Evolutionary conservation across 1,140 invertebrate species (phyloP), one percentile per base, ranked within the genome.

Genomic region (Diploscapter pachys): DNA sequence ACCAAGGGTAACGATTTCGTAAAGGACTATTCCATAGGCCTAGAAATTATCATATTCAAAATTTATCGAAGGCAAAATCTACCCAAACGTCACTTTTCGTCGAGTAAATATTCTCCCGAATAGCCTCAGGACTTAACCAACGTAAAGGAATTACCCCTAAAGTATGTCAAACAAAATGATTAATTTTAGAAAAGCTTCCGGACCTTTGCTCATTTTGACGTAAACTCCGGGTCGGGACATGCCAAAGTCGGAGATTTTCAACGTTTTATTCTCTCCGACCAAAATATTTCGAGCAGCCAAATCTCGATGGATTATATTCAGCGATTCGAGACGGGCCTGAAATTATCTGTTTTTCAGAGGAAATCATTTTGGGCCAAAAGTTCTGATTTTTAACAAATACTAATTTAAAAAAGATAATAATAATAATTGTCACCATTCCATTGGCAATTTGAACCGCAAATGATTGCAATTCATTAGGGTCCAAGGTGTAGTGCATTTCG

Each of bases 241-340:
- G 57, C 96, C 96, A 87, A 98, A 98, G 88, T 97, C 95, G 55
- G 94, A 94, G 71, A 90, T 90, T 78, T 90, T 90, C 3, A 98
- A 94, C 77, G 93, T 91, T 86, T 96, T 96, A 79, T 91, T 91
- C 78, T 98, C 95, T 31, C 93, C 94, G 11, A 79, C 76, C 3
- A 79, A 55, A 79, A 78, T 78, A 68, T 79, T 79, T 57, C 78
- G 59, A 3, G 78, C 78, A 6, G 78, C 78, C 11, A 79, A 54
- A 69, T 79, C 78, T 65, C 78, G 13, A 63, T 79, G 78, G 50
- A 69, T 75, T 9, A 80, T 71, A 11, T 56, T 52, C 50, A 76
- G 53, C 52, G 74, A 75, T 65, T 79, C 78, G 8, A 79, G 56
- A 65, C 80, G 98, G 9, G 96, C 95, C 96, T 74, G 54, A 56